phyloP scores from a whole-genome alignment of 2,888 invertebrate genomes.

The Drosophila lacicola region DNA sequence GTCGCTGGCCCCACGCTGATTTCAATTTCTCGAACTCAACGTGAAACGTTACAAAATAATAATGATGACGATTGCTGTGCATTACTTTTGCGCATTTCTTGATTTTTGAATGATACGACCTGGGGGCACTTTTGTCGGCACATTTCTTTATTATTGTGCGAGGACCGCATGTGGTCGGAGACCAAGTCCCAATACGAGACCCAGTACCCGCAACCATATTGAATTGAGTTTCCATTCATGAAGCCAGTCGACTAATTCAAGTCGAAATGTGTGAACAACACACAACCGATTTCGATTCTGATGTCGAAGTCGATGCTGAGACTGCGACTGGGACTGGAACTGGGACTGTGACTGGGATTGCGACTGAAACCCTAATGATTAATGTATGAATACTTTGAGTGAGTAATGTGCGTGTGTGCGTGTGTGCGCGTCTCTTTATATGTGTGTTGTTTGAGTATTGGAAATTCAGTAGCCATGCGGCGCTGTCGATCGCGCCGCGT shows the following conservation, averaged over 20 bases:
- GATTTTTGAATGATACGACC: slow-evolving; percentile 52
- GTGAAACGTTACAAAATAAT: slow-evolving; percentile 77
- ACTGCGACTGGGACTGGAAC: slow-evolving; percentile 22
- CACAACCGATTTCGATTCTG: slow-evolving; percentile 33
- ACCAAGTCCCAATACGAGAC: slow-evolving; percentile 8
- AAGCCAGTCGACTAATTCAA: slow-evolving; percentile 73
- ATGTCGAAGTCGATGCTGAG: slow-evolving; percentile 16
- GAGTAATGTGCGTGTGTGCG: slow-evolving; percentile 45
- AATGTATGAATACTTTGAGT: slow-evolving; percentile 71
- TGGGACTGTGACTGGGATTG: slow-evolving; percentile 19
- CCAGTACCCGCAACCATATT: slow-evolving; percentile 32
- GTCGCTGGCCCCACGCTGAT: slow-evolving; percentile 66
- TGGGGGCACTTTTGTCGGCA: slow-evolving; percentile 65
- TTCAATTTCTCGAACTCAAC: slow-evolving; percentile 77
- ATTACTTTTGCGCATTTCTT: slow-evolving; percentile 76
- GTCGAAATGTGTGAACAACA: slow-evolving; percentile 79
- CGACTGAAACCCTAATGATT: slow-evolving; percentile 62
- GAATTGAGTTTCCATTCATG: slow-evolving; percentile 63
- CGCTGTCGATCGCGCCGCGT: slow-evolving; percentile 74
- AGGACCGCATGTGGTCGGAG: slow-evolving; percentile 64
- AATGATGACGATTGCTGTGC: slow-evolving; percentile 69
- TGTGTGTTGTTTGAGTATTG: slow-evolving; percentile 26
- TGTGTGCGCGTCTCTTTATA: neutral
- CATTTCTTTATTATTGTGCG: slow-evolving; percentile 75
- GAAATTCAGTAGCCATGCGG: slow-evolving; percentile 73